Evolutionary conservation across 2,888 invertebrate species (phyloP).

Genomic region (Lochmaea crataegi): DNA sequence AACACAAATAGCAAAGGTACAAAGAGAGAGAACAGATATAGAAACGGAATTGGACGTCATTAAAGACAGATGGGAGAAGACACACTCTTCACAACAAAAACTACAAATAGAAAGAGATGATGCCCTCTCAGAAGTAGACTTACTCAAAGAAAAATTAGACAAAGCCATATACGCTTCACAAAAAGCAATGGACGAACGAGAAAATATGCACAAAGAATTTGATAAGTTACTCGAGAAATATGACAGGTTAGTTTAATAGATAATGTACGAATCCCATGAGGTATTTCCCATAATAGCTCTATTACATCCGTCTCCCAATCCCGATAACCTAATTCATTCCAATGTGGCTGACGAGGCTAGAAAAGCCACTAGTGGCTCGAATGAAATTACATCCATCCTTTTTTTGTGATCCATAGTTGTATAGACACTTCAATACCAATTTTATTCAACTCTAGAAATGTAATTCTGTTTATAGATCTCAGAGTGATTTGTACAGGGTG

Average conservation of each 20-base stretch:
- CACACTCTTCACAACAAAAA: constrained; percentile 85
- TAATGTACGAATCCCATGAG: too few species aligned
- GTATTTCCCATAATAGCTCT: too few species aligned
- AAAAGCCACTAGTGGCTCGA: too few species aligned
- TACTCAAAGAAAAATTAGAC: constrained; percentile 90
- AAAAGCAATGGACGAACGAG: constrained; percentile 89
- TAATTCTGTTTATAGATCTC: constrained; percentile 72
- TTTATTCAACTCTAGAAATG: too few species aligned
- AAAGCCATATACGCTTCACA: constrained; percentile 85
- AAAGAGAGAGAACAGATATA: constrained; percentile 86
- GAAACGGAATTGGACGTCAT: constrained; percentile 88
- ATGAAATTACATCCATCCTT: too few species aligned
- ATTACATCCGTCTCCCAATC: too few species aligned
- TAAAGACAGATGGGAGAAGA: constrained; percentile 87
- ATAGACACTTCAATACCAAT: background rate
- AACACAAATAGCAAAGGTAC: constrained; percentile 83
- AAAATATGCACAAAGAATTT: constrained; percentile 89
- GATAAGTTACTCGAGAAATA: constrained; percentile 94
- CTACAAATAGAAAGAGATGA: constrained; percentile 89
- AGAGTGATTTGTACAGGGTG: constrained; percentile 88
- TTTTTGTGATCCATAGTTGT: background rate
- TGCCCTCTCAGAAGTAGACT: constrained; percentile 84
- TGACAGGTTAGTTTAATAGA: constrained; percentile 73
- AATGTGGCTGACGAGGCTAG: too few species aligned
- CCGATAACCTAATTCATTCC: too few species aligned